Percentiles rank a stretch among this genome's conserved stretches.
These are phyloP conservation scores for Habropoda laboriosa DNA, from an alignment of 1,140 invertebrate species.

Conservation along the genomic window DNA sequence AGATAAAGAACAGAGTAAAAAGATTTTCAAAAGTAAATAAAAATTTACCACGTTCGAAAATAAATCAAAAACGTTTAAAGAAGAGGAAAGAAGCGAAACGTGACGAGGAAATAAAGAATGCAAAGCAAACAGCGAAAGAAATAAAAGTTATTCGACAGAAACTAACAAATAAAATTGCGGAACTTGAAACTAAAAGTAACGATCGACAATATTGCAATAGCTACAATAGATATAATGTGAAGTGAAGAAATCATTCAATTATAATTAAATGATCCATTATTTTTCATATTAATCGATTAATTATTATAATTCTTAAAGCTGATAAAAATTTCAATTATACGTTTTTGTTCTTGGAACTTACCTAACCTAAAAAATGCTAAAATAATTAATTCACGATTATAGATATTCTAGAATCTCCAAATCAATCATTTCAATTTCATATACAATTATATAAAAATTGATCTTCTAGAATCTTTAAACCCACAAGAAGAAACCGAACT, in stretches of 20 bases:
- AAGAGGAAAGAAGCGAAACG: not conserved
- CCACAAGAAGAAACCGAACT: conserved; percentile 7
- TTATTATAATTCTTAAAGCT: no score
- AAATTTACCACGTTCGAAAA: not conserved
- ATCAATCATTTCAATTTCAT: no score
- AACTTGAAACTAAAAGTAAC: conserved; percentile 41
- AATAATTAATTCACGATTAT: no score
- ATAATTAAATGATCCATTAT: not conserved
- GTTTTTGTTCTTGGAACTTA: no score
- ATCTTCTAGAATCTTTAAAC: conserved; percentile 21
- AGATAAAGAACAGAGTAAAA: conserved; percentile 20
- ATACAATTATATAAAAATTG: not conserved
- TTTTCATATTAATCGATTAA: no score
- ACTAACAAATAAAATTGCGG: not conserved
- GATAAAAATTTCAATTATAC: no score
- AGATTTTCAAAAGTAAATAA: not conserved
- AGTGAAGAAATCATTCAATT: not conserved
- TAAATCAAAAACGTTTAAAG: not conserved
- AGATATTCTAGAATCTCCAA: no score
- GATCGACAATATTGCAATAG: not conserved
- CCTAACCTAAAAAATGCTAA: no score
- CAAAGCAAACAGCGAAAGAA: not conserved
- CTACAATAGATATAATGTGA: not conserved
- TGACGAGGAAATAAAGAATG: conserved; percentile 2
- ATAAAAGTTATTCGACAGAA: conserved; percentile 2